A percentile compares a stretch with the other conserved stretches of the same genome.
Conservation (phyloP, 2,797 vertebrate species). For the Sorex maritimensis region DNA sequence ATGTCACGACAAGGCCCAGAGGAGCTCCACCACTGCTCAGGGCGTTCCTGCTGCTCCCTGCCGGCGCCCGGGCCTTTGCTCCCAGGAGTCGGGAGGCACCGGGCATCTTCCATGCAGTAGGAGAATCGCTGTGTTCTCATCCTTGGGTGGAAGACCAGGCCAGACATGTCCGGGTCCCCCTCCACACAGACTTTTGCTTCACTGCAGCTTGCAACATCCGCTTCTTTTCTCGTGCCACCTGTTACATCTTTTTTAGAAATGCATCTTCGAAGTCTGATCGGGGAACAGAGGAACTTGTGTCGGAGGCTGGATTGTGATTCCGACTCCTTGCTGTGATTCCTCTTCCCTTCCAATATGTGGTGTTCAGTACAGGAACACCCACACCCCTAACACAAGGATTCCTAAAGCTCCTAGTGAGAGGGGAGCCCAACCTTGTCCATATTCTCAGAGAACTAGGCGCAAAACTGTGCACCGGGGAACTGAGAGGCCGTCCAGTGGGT, state of each 20-base stretch:
- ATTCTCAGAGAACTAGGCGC: constrained; percentile 11
- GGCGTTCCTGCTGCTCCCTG: constrained; percentile 63
- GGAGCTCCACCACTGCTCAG: constrained; percentile 79
- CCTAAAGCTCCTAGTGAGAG: not conserved
- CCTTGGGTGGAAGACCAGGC: not conserved
- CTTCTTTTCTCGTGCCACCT: not conserved
- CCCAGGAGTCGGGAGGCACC: not conserved
- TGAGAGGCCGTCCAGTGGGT: no score
- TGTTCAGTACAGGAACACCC: not conserved
- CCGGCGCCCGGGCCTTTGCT: no score
- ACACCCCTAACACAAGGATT: not conserved
- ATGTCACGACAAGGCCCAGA: constrained; percentile 85
- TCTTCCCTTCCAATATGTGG: not conserved
- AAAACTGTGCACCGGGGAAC: not conserved
- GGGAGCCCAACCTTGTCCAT: not conserved
- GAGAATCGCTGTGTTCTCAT: not conserved
- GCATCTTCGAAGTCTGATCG: not conserved
- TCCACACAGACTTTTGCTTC: not conserved
- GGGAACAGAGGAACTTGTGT: not conserved
- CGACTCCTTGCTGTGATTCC: not conserved
- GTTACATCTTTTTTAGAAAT: constrained; percentile 57
- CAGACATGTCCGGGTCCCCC: not conserved
- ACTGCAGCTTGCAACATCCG: not conserved
- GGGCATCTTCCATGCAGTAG: not conserved
- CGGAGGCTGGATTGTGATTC: not conserved